Evolutionary conservation across 1,140 invertebrate genomes (phyloP).

Genomic region (Bombus haemorrhoidalis): DNA sequence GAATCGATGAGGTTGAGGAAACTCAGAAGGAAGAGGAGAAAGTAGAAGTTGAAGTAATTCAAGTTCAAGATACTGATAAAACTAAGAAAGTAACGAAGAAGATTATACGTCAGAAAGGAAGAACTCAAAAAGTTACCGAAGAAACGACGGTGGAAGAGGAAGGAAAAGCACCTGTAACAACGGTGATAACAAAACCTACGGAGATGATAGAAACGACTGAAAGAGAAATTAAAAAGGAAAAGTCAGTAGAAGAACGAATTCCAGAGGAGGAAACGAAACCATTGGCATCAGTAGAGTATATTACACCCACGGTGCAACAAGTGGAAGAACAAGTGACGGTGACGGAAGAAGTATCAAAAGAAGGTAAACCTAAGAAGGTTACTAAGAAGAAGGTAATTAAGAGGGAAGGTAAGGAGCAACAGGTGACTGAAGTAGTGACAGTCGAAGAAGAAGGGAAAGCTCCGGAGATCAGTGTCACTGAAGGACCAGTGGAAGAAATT

Average conservation of each 20-base stretch:
- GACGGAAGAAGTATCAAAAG: slow-evolving; percentile 72
- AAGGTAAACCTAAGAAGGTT: slow-evolving; percentile 76
- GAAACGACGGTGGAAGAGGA: slow-evolving; percentile 74
- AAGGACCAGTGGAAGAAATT: slow-evolving; percentile 72
- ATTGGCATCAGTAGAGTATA: slow-evolving; percentile 39
- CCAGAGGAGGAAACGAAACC: slow-evolving; percentile 50
- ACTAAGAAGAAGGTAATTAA: slow-evolving; percentile 59
- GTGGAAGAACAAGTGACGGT: slow-evolving; percentile 73
- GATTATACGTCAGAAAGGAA: slow-evolving; percentile 71
- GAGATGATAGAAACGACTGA: slow-evolving; percentile 2
- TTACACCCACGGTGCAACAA: slow-evolving; percentile 63
- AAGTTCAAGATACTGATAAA: slow-evolving; percentile 13
- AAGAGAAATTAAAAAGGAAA: slow-evolving; percentile 11
- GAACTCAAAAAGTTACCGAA: slow-evolving; percentile 71
- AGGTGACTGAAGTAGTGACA: slow-evolving; percentile 73
- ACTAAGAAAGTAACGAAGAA: slow-evolving; percentile 68
- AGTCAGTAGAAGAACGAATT: slow-evolving; percentile 66
- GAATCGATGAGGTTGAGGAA: slow-evolving; percentile 63
- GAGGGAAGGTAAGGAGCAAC: slow-evolving; percentile 71
- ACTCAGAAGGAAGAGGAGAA: slow-evolving; percentile 67
- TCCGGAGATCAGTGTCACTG: slow-evolving; percentile 9
- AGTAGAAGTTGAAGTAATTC: not conserved
- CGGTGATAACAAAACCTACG: slow-evolving; percentile 18
- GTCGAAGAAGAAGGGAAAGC: slow-evolving; percentile 64
- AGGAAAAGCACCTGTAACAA: slow-evolving; percentile 69